Conservation (phyloP, 2,888 invertebrate genomes). For the Diplazon laetatorius region DNA sequence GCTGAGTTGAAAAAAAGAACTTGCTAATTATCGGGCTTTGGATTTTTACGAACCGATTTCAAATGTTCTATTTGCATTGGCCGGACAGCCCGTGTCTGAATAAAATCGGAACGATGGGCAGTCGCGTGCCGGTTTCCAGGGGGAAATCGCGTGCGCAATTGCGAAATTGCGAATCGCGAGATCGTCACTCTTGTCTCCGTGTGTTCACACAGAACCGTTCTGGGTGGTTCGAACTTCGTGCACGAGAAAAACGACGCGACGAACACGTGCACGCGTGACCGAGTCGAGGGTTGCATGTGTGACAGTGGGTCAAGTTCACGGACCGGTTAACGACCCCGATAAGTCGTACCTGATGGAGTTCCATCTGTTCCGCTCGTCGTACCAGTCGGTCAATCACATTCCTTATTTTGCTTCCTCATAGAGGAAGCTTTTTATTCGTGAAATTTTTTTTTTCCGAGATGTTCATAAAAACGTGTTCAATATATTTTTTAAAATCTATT, state of each 20-base stretch:
- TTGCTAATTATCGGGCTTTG: too few relatives aligned
- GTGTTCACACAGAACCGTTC: slow-evolving; percentile 2
- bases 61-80: too few relatives aligned
- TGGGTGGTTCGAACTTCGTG: slow-evolving; percentile 8
- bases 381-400: slow-evolving; percentile 20
- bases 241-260: background rate
- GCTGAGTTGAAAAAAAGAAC: too few relatives aligned
- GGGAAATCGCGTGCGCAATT: background rate
- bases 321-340: slow-evolving; percentile 72
- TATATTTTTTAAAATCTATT: too few relatives aligned
- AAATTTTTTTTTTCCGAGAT: background rate
- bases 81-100: too few relatives aligned
- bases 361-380: slow-evolving; percentile 23
- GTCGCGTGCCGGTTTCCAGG: background rate
- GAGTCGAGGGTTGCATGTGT: slow-evolving; percentile 69
- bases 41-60: too few relatives aligned
- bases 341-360: slow-evolving; percentile 34
- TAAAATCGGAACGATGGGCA: background rate
- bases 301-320: slow-evolving; percentile 79
- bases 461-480: too few relatives aligned
- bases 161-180: slow-evolving; percentile 2
- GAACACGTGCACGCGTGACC: slow-evolving; percentile 51
- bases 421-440: slow-evolving; percentile 6
- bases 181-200: slow-evolving; percentile 1
- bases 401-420: slow-evolving; percentile 10